Percentiles rank a stretch among this genome's conserved stretches.
These are phyloP conservation scores for Mus caroli DNA, from an alignment of 2,797 vertebrate species.

Conservation along the genomic window DNA sequence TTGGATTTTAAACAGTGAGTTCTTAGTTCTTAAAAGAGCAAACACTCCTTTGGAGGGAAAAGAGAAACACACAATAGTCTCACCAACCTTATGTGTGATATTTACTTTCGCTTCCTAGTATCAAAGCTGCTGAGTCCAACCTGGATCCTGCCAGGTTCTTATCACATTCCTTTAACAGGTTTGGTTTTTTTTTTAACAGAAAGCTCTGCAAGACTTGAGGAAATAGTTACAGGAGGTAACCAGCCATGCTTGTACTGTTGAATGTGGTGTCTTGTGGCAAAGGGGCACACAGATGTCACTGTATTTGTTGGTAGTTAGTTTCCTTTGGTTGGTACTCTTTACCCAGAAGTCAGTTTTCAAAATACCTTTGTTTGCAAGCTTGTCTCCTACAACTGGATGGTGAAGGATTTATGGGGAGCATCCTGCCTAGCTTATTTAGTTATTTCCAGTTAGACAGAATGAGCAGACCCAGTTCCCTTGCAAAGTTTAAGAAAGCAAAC, in stretches of 20 bases:
- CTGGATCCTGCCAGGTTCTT: constrained; percentile 54
- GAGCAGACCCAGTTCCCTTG: neutral
- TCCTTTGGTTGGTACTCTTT: neutral
- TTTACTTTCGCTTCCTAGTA: constrained; percentile 69
- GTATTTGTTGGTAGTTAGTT: neutral
- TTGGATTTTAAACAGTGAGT: constrained; percentile 42
- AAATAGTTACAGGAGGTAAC: constrained; percentile 3
- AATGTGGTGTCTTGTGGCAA: neutral
- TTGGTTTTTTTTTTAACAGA: neutral
- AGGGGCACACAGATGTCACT: neutral
- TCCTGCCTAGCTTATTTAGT: neutral
- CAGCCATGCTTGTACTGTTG: neutral
- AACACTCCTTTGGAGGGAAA: constrained; percentile 30
- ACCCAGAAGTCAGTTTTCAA: neutral
- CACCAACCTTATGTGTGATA: neutral
- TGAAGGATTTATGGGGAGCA: neutral
- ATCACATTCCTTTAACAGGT: constrained; percentile 14
- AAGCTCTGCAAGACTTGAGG: constrained; percentile 47
- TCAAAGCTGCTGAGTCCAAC: constrained; percentile 23
- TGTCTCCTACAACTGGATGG: neutral
- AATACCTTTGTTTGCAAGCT: neutral
- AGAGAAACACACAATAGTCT: constrained; percentile 35
- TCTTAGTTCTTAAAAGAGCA: constrained; percentile 63
- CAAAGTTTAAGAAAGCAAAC: neutral
- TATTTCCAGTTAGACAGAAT: no score